These are phyloP conservation scores for Perdix hodgsoniae DNA, from an alignment of 2,797 vertebrate genomes.

Conservation along the genomic window DNA sequence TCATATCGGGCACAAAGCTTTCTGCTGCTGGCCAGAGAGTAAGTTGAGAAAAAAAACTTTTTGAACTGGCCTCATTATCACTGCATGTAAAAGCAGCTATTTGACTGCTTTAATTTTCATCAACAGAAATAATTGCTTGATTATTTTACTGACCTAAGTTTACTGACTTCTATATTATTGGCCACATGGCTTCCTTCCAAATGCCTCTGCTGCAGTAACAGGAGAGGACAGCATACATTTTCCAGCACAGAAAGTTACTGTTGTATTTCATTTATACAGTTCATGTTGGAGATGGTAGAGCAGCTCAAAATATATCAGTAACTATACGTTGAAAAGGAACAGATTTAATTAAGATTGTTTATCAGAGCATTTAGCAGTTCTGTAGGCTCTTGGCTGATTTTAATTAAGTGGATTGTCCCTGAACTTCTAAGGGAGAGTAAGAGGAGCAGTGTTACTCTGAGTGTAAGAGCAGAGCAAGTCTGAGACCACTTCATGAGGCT, in stretches of 20 bases:
- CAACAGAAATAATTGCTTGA: background rate
- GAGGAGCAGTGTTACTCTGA: too few species aligned
- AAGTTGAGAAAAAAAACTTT: background rate
- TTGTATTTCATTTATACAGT: background rate
- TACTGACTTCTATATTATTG: background rate
- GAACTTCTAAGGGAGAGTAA: too few species aligned
- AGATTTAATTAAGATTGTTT: background rate
- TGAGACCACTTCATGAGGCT: too few species aligned
- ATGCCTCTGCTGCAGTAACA: background rate
- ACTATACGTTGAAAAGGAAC: background rate
- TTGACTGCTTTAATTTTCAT: background rate
- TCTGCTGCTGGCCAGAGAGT: background rate
- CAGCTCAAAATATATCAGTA: background rate
- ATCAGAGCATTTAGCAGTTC: background rate
- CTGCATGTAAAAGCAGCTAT: background rate
- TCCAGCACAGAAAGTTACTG: background rate
- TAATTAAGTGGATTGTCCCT: background rate
- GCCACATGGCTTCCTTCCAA: rapidly evolving
- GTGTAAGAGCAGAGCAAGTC: too few species aligned
- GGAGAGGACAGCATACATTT: background rate
- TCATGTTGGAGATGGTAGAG: background rate
- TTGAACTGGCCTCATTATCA: background rate
- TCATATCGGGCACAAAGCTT: background rate
- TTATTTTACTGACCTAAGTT: background rate
- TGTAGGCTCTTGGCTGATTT: background rate